A percentile compares a stretch with the other conserved stretches of the same genome.
Evolutionary conservation across 2,888 invertebrate species (phyloP).

Genomic region (Ceraclea dissimilis): DNA sequence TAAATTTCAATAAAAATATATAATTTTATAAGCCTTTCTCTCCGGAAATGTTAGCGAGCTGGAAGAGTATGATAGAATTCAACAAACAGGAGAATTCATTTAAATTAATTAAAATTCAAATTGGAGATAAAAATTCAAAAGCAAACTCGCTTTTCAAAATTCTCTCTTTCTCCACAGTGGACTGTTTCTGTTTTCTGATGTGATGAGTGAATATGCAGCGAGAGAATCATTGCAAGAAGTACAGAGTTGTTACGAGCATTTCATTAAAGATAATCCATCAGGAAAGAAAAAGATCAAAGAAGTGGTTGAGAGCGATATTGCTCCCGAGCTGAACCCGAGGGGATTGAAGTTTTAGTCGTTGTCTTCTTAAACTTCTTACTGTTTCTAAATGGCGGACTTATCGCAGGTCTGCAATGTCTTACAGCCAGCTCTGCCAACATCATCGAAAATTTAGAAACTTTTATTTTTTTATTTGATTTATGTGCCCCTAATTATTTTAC

Average conservation of each 20-base stretch:
- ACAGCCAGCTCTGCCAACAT: too few species aligned
- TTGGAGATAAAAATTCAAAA: conserved; percentile 45
- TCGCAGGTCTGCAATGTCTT: too few species aligned
- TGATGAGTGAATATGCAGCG: conserved; percentile 54
- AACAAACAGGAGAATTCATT: too few species aligned
- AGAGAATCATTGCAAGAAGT: conserved; percentile 61
- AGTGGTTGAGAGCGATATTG: conserved; percentile 29
- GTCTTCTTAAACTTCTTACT: conserved; percentile 67
- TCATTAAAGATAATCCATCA: conserved; percentile 35
- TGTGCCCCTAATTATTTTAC: too few species aligned
- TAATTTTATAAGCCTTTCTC: conserved; percentile 53
- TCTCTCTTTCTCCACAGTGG: conserved; percentile 64
- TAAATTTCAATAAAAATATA: too few species aligned
- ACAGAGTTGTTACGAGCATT: conserved; percentile 61
- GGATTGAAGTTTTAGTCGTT: conserved; percentile 81
- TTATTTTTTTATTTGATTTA: too few species aligned
- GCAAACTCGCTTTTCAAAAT: conserved; percentile 61
- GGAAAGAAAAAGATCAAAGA: conserved; percentile 34
- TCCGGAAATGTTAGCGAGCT: conserved; percentile 50
- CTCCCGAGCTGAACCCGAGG: conserved; percentile 59
- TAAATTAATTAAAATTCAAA: too few species aligned
- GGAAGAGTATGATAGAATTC: conserved; percentile 53
- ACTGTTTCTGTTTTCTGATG: conserved; percentile 63
- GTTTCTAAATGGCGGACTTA: too few species aligned
- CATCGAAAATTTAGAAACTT: too few species aligned